Conservation (phyloP, 2,888 invertebrate genomes). For the Sacculina carcini region DNA sequence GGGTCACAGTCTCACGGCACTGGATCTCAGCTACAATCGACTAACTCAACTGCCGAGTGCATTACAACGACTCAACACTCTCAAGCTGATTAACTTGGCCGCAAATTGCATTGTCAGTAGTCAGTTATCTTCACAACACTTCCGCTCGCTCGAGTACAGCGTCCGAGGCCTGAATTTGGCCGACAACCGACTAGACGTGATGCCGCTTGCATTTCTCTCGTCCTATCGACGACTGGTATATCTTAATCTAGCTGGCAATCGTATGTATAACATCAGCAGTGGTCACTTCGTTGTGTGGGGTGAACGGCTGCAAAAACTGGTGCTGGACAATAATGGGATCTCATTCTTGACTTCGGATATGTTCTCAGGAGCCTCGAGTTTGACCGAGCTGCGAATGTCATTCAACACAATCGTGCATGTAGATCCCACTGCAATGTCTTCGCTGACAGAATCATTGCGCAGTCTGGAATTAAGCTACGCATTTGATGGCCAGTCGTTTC, state of each 20-base stretch:
- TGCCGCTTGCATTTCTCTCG: slow-evolving; percentile 11
- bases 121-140: slow-evolving; percentile 34
- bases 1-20: slow-evolving; percentile 39
- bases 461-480: slow-evolving; percentile 65
- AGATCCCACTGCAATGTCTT: slow-evolving; percentile 49
- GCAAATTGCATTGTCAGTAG: slow-evolving; percentile 48
- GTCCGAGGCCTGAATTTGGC: slow-evolving; percentile 34
- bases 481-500: slow-evolving; percentile 42
- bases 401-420: slow-evolving; percentile 66
- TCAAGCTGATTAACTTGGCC: slow-evolving; percentile 55
- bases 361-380: slow-evolving; percentile 41
- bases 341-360: slow-evolving; percentile 37
- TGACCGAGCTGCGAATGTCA: slow-evolving; percentile 67
- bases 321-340: slow-evolving; percentile 58
- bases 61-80: slow-evolving; percentile 33
- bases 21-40: slow-evolving; percentile 56
- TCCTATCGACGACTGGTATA: slow-evolving; percentile 35
- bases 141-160: slow-evolving; percentile 29
- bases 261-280: slow-evolving; percentile 44
- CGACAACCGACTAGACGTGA: slow-evolving; percentile 13
- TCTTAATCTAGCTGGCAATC: slow-evolving; percentile 65
- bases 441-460: slow-evolving; percentile 44
- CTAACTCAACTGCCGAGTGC: slow-evolving; percentile 41
- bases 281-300: slow-evolving; percentile 55
- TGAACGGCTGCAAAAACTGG: slow-evolving; percentile 44